Base-by-base conservation (phyloP, 2,888 invertebrate species). In the Homarus gammarus region DNA sequence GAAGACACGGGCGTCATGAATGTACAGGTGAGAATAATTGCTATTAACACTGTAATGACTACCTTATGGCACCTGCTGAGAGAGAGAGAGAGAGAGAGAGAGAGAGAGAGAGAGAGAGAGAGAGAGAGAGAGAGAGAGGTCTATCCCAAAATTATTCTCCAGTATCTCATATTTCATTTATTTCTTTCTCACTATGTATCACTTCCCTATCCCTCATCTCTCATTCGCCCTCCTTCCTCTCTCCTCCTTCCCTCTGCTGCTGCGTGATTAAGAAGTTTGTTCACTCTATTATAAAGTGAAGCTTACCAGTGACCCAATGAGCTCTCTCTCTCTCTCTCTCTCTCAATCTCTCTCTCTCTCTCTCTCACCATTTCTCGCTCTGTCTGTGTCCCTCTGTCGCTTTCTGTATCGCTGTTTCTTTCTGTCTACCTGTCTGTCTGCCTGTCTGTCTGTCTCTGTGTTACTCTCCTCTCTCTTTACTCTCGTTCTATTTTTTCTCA, bases 1-100 rank as follows among this genome's bases (percentile, higher is more conserved):
- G 91, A 91, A 72, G 90, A 89, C 73, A 90, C 91, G n/a, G 87
- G 73, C 56, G 84, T 91, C 56, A 91, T 91, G 91, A 91, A 90
- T 56, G 84, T 90, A 10, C 91, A 91, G 87, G 91, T 91, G 40
- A 86, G 88, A 84, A 33, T 79, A 61, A 68, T 70, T 70, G 72
- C 83, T 51, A 44, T 83, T 36, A 83, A 70, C 27, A n/a, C 40
- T 33, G 44, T 82, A 68, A 82, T 82, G 82, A 70, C 70, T n/a
- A 18, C 40, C 82, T 82, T 82, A 82, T 40, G 82, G 40, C 33
- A 68, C 22, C 22, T 56, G 12, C 15, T 56, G 15, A 51, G 61
- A 22, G 81, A 51, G 38, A 81, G 81, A 64, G 61, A 79, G 79
- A 79, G 64, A 61, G 81, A 64, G 81, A 81, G 38, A 81, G 40